Evolutionary conservation across 2,113 vertebrate genomes (phyloP).

Genomic region (Abramis brama): DNA sequence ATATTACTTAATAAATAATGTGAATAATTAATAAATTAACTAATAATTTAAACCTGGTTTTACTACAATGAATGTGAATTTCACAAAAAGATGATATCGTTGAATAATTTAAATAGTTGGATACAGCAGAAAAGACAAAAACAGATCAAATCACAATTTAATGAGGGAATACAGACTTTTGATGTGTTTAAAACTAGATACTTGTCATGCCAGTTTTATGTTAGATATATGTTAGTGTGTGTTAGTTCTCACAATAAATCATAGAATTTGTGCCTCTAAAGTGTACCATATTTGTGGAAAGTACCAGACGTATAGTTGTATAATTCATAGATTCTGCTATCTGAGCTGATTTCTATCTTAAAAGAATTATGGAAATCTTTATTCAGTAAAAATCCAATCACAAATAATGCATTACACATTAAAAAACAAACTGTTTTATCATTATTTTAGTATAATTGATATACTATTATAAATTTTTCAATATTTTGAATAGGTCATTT

Average conservation of each 20-base stretch:
- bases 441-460: no score
- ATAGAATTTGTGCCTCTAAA: background rate
- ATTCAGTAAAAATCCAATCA: no score
- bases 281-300: no score
- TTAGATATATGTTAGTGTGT: background rate
- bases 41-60: background rate
- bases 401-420: no score
- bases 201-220: background rate
- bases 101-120: background rate
- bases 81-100: background rate
- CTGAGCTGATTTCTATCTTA: no score
- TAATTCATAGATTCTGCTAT: no score
- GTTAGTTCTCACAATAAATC: background rate
- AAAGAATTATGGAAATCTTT: no score
- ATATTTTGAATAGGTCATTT: no score
- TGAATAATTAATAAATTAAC: background rate
- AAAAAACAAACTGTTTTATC: no score
- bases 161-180: background rate
- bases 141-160: background rate
- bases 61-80: background rate
- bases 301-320: no score
- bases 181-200: background rate
- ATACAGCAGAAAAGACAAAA: background rate
- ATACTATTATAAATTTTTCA: no score
- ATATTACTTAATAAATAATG: background rate